phyloP scores from a whole-genome alignment of 2,113 vertebrate species.

The Megatriorchis doriae region DNA sequence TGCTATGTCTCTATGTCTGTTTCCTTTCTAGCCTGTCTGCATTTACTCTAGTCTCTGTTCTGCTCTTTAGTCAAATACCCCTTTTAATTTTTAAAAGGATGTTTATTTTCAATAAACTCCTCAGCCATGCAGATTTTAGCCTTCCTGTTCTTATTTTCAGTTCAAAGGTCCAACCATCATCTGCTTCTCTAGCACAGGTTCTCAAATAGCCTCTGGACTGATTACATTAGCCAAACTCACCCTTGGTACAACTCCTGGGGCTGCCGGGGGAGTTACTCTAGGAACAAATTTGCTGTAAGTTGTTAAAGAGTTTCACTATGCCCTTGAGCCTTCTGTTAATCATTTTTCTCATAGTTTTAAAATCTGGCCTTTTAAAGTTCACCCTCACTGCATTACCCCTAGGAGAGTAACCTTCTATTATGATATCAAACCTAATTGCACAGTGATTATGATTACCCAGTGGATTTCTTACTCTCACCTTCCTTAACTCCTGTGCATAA shows the following conservation, averaged over 20 bases:
- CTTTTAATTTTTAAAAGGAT: slow-evolving; percentile 14
- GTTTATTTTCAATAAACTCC: slow-evolving; percentile 27
- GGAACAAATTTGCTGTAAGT: slow-evolving; percentile 35
- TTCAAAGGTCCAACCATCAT: slow-evolving; percentile 13
- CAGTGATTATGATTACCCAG: slow-evolving; percentile 56
- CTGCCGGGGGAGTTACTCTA: slow-evolving; percentile 8
- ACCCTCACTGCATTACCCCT: slow-evolving; percentile 51
- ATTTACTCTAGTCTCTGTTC: background rate
- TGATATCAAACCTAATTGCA: slow-evolving; percentile 66
- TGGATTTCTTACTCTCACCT: slow-evolving; percentile 54
- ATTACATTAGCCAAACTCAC: slow-evolving; percentile 50
- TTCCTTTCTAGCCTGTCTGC: background rate
- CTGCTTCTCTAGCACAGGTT: background rate
- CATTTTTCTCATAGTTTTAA: slow-evolving; percentile 52
- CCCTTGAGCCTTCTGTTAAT: slow-evolving; percentile 64
- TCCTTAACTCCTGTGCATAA: slow-evolving; percentile 48
- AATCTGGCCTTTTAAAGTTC: slow-evolving; percentile 68
- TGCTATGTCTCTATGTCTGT: background rate
- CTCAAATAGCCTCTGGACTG: slow-evolving; percentile 25
- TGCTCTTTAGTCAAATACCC: background rate
- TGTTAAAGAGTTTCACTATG: slow-evolving; percentile 57
- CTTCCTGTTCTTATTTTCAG: slow-evolving; percentile 12
- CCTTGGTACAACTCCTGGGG: background rate
- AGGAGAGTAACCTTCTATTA: slow-evolving; percentile 63
- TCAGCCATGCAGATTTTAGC: background rate